These are phyloP conservation scores for Orthosia incerta DNA, from an alignment of 2,888 invertebrate species.

Conservation along the genomic window DNA sequence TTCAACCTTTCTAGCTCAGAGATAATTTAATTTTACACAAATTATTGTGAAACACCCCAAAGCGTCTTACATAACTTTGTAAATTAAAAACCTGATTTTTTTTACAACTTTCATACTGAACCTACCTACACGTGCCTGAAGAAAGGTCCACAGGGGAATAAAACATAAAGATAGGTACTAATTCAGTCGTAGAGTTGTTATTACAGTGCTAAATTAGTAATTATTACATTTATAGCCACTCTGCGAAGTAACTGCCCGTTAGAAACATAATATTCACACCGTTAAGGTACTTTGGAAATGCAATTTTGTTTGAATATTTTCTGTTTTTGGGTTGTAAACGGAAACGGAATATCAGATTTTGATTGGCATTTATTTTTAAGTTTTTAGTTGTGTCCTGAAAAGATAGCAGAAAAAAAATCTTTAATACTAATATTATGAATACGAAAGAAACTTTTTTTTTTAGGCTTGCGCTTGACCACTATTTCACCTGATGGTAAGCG, in stretches of 20 bases:
- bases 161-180: constrained; percentile 1
- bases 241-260: constrained; percentile 23
- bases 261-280: constrained; percentile 22
- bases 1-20: no score
- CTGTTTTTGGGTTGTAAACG: constrained; percentile 1
- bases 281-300: background rate
- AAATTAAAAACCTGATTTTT: background rate
- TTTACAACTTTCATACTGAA: background rate
- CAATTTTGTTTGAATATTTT: constrained; percentile 1
- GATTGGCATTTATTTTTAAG: background rate
- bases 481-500: no score
- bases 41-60: no score
- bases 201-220: constrained; percentile 35
- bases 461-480: no score
- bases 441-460: no score
- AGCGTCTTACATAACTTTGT: background rate
- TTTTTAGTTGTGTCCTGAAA: background rate
- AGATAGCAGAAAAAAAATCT: background rate
- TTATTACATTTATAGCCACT: constrained; percentile 38
- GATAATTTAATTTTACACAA: background rate
- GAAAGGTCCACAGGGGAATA: background rate
- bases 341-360: background rate
- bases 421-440: background rate
- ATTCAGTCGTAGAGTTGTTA: constrained; percentile 13
- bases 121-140: constrained; percentile 1